Base-by-base conservation (phyloP, 64 coral and sea anemone genomes). In the Platygyra sinensis region DNA sequence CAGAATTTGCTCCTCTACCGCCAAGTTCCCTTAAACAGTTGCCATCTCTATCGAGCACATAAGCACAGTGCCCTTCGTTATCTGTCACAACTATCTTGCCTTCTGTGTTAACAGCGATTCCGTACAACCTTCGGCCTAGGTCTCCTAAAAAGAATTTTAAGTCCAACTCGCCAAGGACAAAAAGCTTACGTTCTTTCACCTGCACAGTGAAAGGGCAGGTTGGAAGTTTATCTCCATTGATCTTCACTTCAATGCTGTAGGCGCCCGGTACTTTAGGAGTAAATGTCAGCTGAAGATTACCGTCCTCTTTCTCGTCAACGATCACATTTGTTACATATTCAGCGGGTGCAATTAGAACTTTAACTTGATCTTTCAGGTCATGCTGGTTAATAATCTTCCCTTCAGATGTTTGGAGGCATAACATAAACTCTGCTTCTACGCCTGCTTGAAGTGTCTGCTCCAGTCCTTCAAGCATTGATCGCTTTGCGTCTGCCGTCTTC, bases 141-240 rank as follows among this genome's bases (percentile, higher is more conserved):
- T 9, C 69, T 42, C 7, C 49, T 22, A n/a, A 12, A 0, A 25
- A 38, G 14, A 46, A 10, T 72, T 72, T 72, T 67, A 86, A 14
- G 0, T 86, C 31, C 36, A 72, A 69, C 31, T 49, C 10, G 0
- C 38, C 69, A 0, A 8, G 50, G 24, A 72, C 46, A 49, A 4
- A 36, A 18, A 86, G 63, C 14, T 50, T 2, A 24, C 69, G 64
- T 72, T 62, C 30, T 63, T 72, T 72, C 0, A 86, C 62, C 33
- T 71, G 24, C 82, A 86, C 27, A 2, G 38, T 49, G 5, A 86
- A n/a, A 31, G 82, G 82, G 72, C 82, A 69, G 62, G 63, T 86
- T 8, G 62, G 69, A 29, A 86, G 61, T 39, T 67, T 33, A 86
- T 86, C 50, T 1, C 82, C 82, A 86, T 86, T 67, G 24, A 86